Evolutionary conservation across 2,888 invertebrate species (phyloP).

Genomic region (Leptogaster cylindrica): DNA sequence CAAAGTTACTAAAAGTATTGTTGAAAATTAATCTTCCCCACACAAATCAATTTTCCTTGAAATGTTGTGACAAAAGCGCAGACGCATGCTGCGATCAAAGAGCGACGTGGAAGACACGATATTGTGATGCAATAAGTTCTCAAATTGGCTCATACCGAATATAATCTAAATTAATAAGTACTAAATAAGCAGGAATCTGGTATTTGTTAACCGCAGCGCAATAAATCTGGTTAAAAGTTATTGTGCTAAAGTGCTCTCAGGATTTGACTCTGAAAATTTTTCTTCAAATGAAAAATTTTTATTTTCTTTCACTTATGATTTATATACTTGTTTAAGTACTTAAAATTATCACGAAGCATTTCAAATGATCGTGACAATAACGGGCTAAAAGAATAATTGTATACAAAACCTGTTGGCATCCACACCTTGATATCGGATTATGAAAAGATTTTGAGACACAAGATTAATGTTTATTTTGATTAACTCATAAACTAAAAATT

Average conservation of each 20-base stretch:
- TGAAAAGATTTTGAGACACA: constrained; percentile 16
- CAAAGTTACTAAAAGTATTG: too few species aligned
- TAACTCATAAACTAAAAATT: constrained; percentile 43
- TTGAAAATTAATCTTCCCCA: too few species aligned
- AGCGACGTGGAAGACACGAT: too few species aligned
- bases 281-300: constrained; percentile 24
- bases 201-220: too few species aligned
- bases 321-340: neutral
- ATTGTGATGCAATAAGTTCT: too few species aligned
- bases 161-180: too few species aligned
- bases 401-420: constrained; percentile 42
- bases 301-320: constrained; percentile 27
- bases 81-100: too few species aligned
- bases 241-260: constrained; percentile 34
- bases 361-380: constrained; percentile 16
- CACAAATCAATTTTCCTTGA: too few species aligned
- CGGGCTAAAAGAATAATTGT: constrained; percentile 17
- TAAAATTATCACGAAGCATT: constrained; percentile 22
- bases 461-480: constrained; percentile 38
- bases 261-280: constrained; percentile 28
- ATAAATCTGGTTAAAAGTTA: constrained; percentile 28
- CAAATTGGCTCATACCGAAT: too few species aligned
- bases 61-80: too few species aligned
- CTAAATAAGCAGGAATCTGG: too few species aligned
- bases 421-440: constrained; percentile 18